Conservation (phyloP, 2,797 vertebrate species). For the Paguma larvata region DNA sequence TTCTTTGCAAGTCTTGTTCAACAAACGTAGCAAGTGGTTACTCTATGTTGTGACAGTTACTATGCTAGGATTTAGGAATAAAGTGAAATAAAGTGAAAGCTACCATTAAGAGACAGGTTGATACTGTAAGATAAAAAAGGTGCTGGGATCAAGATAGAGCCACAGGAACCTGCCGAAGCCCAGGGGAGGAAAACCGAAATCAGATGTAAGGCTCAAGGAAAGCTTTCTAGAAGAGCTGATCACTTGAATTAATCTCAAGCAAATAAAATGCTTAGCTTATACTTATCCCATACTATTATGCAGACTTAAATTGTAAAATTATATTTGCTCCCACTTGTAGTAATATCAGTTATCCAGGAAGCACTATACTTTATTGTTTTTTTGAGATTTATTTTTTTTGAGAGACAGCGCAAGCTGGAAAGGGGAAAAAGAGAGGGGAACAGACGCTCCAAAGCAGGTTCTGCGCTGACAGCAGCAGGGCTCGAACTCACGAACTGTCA, state of each 20-base stretch:
- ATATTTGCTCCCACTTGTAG: background rate
- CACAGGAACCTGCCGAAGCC: background rate
- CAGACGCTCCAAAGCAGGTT: no score
- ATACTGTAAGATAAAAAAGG: background rate
- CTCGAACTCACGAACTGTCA: no score
- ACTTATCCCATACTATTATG: background rate
- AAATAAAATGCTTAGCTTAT: slow-evolving; percentile 20
- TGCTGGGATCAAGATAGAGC: background rate
- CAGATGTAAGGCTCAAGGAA: background rate
- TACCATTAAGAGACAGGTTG: background rate
- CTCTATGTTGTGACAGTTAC: background rate
- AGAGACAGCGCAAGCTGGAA: no score
- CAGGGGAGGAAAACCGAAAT: background rate
- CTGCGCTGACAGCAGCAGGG: no score
- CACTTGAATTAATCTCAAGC: background rate
- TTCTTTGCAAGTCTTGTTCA: background rate
- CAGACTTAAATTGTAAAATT: background rate
- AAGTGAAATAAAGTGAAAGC: slow-evolving; percentile 19
- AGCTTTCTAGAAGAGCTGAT: slow-evolving; percentile 6
- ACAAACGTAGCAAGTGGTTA: background rate
- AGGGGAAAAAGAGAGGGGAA: no score
- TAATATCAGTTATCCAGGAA: background rate
- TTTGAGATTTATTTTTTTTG: no score
- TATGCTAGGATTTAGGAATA: background rate
- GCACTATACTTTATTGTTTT: background rate